Conservation (phyloP, 2,113 vertebrate genomes). For the Hymenochirus boettgeri region DNA sequence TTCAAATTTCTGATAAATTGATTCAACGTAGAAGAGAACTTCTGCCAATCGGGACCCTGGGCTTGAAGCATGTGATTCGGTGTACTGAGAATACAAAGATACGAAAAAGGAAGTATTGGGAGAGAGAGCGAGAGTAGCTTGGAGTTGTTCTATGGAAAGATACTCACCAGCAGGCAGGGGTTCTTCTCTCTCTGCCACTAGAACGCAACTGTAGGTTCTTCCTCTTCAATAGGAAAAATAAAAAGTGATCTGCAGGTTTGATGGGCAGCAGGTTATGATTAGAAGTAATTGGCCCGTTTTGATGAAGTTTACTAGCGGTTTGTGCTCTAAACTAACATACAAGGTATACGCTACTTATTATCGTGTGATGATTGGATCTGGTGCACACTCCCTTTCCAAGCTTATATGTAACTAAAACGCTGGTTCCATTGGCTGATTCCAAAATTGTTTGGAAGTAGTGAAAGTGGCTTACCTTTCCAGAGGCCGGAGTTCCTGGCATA, state of each 20-base stretch:
- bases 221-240: constrained; percentile 2
- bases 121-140: neutral
- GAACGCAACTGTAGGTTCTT: constrained; percentile 27
- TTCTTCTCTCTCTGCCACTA: constrained; percentile 12
- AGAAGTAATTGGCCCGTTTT: too few species aligned
- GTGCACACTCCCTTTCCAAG: too few species aligned
- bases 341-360: too few species aligned
- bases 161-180: constrained; percentile 17
- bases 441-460: too few species aligned
- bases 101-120: neutral
- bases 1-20: constrained; percentile 66
- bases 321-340: too few species aligned
- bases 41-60: constrained; percentile 66
- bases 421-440: too few species aligned
- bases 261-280: too few species aligned
- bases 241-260: too few species aligned
- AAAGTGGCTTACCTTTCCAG: constrained; percentile 31
- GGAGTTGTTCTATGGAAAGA: neutral
- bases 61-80: constrained; percentile 62
- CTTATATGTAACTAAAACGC: too few species aligned
- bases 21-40: constrained; percentile 65
- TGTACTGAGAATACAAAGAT: constrained; percentile 45
- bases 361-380: too few species aligned
- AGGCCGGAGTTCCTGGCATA: constrained; percentile 23
- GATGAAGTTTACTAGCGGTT: too few species aligned